Evolutionary conservation across 2,797 vertebrate genomes (phyloP).

Genomic region (Lophius americanus): DNA sequence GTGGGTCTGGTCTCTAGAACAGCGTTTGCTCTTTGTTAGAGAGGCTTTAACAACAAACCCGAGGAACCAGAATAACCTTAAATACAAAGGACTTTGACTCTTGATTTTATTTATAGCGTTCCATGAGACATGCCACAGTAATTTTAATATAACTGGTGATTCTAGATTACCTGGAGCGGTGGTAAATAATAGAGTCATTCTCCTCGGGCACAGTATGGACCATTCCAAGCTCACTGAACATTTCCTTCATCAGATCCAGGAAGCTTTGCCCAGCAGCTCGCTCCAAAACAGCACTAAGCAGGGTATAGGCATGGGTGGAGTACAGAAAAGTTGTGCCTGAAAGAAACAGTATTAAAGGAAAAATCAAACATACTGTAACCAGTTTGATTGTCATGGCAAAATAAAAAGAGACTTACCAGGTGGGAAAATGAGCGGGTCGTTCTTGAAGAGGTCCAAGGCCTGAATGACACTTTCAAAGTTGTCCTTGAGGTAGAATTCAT

Average conservation of each 20-base stretch:
- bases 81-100: too few species aligned
- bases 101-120: too few species aligned
- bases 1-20: too few species aligned
- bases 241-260: constrained; percentile 91
- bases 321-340: constrained; percentile 94
- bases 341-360: neutral
- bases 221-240: constrained; percentile 96
- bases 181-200: constrained; percentile 95
- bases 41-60: too few species aligned
- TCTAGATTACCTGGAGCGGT: constrained; percentile 90
- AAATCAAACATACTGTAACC: neutral
- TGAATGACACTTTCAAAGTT: constrained; percentile 90
- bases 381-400: neutral
- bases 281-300: constrained; percentile 93
- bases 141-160: neutral
- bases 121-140: neutral
- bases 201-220: constrained; percentile 90
- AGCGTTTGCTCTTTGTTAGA: too few species aligned
- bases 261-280: constrained; percentile 88
- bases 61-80: too few species aligned
- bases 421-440: constrained; percentile 95
- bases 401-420: constrained; percentile 84
- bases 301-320: constrained; percentile 94
- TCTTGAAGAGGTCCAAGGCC: constrained; percentile 92
- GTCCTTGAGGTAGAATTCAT: constrained; percentile 95